phyloP scores from a whole-genome alignment of 2,888 invertebrate species.

The Apomyelois bistriatella region DNA sequence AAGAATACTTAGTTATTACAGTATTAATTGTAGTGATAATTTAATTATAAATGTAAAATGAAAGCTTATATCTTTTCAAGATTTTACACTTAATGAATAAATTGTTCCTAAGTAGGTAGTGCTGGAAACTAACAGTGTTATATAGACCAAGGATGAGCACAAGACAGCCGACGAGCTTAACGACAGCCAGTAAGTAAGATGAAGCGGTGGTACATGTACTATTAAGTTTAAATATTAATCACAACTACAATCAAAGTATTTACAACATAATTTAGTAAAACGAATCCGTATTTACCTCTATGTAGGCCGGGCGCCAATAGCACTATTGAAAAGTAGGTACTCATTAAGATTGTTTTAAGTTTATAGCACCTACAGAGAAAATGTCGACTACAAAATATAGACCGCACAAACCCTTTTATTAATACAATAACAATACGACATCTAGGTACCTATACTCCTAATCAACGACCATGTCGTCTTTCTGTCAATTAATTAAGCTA shows the following conservation, averaged over 20 bases:
- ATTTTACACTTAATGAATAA: slow-evolving; percentile 41
- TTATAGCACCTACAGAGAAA: slow-evolving; percentile 20
- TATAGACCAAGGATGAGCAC: slow-evolving; percentile 55
- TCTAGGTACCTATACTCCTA: slow-evolving; percentile 43
- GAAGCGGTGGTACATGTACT: slow-evolving; percentile 20
- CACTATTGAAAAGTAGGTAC: neutral
- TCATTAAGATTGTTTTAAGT: neutral
- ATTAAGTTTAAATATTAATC: slow-evolving; percentile 23
- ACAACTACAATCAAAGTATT: slow-evolving; percentile 23
- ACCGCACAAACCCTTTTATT: slow-evolving; percentile 19
- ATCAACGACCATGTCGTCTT: slow-evolving; percentile 59
- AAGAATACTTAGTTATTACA: slow-evolving; percentile 39
- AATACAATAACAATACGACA: slow-evolving; percentile 35
- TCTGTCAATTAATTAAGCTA: slow-evolving; percentile 36
- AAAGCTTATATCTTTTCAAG: slow-evolving; percentile 44
- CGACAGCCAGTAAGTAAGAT: slow-evolving; percentile 14
- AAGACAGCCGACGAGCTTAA: slow-evolving; percentile 34
- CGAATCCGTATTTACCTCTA: neutral
- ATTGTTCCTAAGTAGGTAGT: slow-evolving; percentile 30
- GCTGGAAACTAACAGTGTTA: slow-evolving; percentile 65
- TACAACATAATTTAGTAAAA: slow-evolving; percentile 10
- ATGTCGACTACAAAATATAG: neutral
- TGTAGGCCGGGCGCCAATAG: neutral
- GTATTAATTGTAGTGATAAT: slow-evolving; percentile 16
- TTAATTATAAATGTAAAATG: slow-evolving; percentile 22